Percentiles rank a stretch among this genome's conserved stretches.
These are phyloP conservation scores for Plagodis dolabraria DNA, from an alignment of 2,888 invertebrate species.

Conservation along the genomic window DNA sequence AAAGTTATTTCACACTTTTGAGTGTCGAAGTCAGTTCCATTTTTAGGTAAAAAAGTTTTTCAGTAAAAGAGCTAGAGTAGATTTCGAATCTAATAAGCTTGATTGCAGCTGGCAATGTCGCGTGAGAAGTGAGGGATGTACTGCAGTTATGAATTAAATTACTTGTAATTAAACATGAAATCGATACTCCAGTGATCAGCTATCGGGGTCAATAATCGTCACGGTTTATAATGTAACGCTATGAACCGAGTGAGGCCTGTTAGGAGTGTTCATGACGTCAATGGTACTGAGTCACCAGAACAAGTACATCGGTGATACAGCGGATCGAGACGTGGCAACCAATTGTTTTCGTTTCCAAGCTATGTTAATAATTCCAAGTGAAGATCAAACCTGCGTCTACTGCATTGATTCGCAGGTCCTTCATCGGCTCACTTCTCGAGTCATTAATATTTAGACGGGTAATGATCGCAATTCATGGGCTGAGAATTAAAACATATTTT, in stretches of 20 bases:
- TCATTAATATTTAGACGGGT: constrained; percentile 8
- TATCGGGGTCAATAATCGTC: constrained; percentile 59
- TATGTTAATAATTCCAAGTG: constrained; percentile 43
- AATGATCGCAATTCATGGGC: neutral
- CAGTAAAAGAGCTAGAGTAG: neutral
- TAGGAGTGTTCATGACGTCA: constrained; percentile 56
- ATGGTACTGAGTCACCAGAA: constrained; percentile 62
- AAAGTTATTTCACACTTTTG: too few species aligned
- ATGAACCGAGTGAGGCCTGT: constrained; percentile 51
- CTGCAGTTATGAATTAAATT: constrained; percentile 7
- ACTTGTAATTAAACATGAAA: constrained; percentile 16
- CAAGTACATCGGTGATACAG: constrained; percentile 55
- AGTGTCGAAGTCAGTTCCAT: too few species aligned
- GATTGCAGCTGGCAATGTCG: constrained; percentile 3
- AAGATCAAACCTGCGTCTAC: constrained; percentile 25
- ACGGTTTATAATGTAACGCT: constrained; percentile 46
- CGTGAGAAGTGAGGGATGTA: constrained; percentile 8
- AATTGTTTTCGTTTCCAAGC: constrained; percentile 56
- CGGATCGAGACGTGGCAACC: constrained; percentile 46
- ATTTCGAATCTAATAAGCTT: neutral
- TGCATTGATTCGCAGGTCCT: constrained; percentile 29
- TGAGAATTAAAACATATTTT: too few species aligned
- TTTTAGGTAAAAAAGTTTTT: too few species aligned
- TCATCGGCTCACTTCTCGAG: constrained; percentile 10
- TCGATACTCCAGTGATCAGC: constrained; percentile 30